These are phyloP conservation scores for Naja naja DNA, from an alignment of 2,113 vertebrate genomes.

Conservation along the genomic window DNA sequence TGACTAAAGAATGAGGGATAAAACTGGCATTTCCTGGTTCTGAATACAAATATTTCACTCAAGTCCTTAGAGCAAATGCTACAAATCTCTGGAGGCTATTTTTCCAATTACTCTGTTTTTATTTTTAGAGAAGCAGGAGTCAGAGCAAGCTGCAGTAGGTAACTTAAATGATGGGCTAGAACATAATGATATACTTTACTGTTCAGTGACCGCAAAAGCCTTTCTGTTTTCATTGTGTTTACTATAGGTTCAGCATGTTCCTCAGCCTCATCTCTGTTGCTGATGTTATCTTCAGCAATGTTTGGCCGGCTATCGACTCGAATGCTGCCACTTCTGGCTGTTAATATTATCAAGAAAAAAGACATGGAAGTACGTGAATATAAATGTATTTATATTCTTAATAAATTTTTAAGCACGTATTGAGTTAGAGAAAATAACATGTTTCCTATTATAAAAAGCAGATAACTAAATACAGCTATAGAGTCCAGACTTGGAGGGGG, in stretches of 20 bases:
- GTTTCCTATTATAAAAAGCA: not conserved
- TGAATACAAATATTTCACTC: not conserved
- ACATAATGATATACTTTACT: not conserved
- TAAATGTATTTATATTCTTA: not conserved
- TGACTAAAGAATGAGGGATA: not conserved
- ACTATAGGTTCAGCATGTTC: not conserved
- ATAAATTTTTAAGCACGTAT: not conserved
- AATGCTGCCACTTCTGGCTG: slow-evolving; percentile 6
- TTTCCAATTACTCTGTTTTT: not conserved
- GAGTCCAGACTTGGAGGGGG: not conserved
- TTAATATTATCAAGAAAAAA: not conserved
- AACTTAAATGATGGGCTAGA: not conserved
- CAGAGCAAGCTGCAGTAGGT: not conserved
- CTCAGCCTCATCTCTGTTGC: not conserved
- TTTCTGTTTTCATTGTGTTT: not conserved
- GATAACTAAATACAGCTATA: not conserved
- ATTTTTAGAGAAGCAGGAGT: not conserved
- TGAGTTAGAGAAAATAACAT: not conserved
- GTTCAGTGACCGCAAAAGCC: not conserved
- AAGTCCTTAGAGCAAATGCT: not conserved
- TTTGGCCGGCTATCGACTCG: not conserved
- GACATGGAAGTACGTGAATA: not conserved
- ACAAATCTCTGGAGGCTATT: not conserved
- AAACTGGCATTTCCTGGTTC: not conserved
- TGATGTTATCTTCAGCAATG: not conserved